Percentiles rank a stretch among this genome's conserved stretches.
Conservation (phyloP, 2,113 vertebrate species). For the Jaculus jaculus region DNA sequence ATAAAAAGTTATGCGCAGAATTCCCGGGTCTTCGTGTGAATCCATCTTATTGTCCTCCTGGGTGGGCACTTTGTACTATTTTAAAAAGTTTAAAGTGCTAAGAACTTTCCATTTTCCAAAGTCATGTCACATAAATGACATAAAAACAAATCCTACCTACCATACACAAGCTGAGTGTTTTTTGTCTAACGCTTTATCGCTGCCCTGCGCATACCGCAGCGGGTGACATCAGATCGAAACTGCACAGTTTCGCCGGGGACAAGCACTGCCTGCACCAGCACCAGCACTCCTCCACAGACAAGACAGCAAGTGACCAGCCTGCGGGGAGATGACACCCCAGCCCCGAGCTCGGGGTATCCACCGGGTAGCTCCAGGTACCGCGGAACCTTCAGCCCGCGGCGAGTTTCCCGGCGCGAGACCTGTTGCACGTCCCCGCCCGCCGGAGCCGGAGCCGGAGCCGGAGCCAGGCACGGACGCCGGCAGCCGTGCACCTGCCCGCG, state of each 20-base stretch:
- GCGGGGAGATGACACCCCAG: not conserved
- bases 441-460: not conserved
- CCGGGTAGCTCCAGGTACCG: too few species aligned
- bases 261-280: too few species aligned
- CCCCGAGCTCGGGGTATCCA: not conserved
- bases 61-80: not conserved
- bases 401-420: slow-evolving; percentile 15
- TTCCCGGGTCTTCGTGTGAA: not conserved
- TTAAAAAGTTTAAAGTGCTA: not conserved
- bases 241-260: slow-evolving; percentile 81
- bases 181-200: slow-evolving; percentile 43
- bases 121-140: not conserved
- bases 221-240: slow-evolving; percentile 88
- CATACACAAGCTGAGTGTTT: not conserved
- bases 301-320: not conserved
- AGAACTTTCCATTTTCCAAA: not conserved
- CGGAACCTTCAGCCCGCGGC: not conserved
- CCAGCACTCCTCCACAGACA: not conserved
- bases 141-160: not conserved
- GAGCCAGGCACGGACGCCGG: not conserved
- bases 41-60: not conserved
- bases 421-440: slow-evolving; percentile 52
- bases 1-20: not conserved
- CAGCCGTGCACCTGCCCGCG: slow-evolving; percentile 49
- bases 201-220: slow-evolving; percentile 61